phyloP scores from a whole-genome alignment of 2,797 vertebrate genomes.

The Toxotes lorentzi region DNA sequence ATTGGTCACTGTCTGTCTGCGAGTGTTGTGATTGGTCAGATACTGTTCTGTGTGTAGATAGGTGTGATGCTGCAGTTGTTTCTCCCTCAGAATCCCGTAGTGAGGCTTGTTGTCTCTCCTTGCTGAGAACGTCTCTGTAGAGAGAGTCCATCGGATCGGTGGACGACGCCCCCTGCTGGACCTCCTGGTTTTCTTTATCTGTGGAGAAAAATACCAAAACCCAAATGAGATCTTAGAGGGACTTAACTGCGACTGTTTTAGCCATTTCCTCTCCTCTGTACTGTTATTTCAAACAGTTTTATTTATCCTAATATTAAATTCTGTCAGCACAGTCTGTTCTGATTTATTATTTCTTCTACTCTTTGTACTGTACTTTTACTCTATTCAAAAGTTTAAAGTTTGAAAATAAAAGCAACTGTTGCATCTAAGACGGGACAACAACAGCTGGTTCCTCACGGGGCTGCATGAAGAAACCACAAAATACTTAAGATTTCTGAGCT shows the following conservation, averaged over 20 bases:
- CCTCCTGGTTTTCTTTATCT: constrained; percentile 83
- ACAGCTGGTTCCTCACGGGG: background rate
- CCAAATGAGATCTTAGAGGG: background rate
- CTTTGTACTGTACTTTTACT: background rate
- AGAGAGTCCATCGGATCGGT: constrained; percentile 87
- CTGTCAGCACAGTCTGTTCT: background rate
- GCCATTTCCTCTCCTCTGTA: background rate
- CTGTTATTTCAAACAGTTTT: background rate
- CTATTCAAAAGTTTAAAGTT: background rate
- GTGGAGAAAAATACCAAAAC: constrained; percentile 3
- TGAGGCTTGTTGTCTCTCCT: constrained; percentile 39
- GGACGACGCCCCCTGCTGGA: constrained; percentile 69
- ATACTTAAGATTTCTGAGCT: background rate
- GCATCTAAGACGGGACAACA: background rate
- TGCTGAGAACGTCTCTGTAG: constrained; percentile 88
- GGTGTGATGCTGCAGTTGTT: background rate
- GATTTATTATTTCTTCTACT: background rate
- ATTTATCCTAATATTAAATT: background rate
- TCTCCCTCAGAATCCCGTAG: constrained; percentile 12
- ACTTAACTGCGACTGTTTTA: background rate
- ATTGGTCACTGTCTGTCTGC: constrained; percentile 21
- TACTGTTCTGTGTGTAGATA: background rate
- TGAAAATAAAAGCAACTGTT: background rate
- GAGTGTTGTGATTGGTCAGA: constrained; percentile 38
- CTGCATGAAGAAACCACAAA: background rate